phyloP scores from a whole-genome alignment of 1,140 invertebrate species.

The Liolophura sinensis region DNA sequence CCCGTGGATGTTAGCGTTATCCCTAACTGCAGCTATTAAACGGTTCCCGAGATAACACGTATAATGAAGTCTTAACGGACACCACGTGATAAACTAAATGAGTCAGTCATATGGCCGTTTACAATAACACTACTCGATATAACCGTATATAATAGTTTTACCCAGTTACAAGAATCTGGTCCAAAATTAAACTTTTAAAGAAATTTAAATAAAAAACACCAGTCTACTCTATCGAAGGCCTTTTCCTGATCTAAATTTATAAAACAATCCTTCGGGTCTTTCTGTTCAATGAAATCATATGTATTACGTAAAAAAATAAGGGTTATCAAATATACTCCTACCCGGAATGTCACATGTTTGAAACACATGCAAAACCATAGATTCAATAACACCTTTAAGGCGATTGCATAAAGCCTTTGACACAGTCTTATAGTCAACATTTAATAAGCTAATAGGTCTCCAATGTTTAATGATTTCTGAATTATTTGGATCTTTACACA shows the following conservation, averaged over 20 bases:
- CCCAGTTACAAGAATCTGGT: slow-evolving; percentile 2
- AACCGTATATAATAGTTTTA: neutral
- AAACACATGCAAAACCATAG: neutral
- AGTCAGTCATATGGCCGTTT: slow-evolving; percentile 11
- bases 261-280: neutral
- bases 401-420: slow-evolving; percentile 3
- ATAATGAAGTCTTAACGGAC: slow-evolving; percentile 51
- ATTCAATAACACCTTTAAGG: neutral
- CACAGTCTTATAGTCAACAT: slow-evolving; percentile 4
- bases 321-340: slow-evolving; percentile 1
- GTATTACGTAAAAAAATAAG: neutral
- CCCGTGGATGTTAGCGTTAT: no score
- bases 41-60: slow-evolving; percentile 51
- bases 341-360: neutral
- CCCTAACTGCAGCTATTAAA: neutral
- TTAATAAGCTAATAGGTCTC: slow-evolving; percentile 7
- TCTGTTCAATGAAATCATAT: neutral
- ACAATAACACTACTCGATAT: neutral
- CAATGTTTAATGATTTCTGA: no score
- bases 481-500: slow-evolving; percentile 8
- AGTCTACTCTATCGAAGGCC: slow-evolving; percentile 1
- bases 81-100: slow-evolving; percentile 33
- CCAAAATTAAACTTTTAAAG: slow-evolving; percentile 1
- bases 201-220: neutral
- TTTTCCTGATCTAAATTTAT: slow-evolving; percentile 4